A percentile compares a stretch with the other conserved stretches of the same genome.
These are phyloP conservation scores for Todiramphus chloris DNA, from an alignment of 2,113 vertebrate species.

Conservation along the genomic window DNA sequence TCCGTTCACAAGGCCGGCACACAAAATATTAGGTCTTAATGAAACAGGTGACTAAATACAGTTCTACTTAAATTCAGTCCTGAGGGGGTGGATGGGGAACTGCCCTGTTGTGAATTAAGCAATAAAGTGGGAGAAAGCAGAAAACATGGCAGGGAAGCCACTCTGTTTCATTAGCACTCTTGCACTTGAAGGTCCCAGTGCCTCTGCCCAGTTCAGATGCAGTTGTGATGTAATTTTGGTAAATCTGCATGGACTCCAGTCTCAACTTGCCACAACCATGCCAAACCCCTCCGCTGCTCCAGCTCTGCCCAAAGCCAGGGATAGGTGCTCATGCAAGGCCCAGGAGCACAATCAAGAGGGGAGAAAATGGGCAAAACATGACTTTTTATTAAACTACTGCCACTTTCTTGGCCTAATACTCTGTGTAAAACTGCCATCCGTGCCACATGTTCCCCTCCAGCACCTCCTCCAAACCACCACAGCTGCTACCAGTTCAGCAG, in stretches of 20 bases:
- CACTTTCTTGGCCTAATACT: background rate
- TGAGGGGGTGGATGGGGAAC: background rate
- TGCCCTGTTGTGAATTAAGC: conserved; percentile 1
- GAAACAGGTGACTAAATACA: conserved; percentile 33
- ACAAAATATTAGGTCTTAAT: background rate
- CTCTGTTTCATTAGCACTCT: background rate
- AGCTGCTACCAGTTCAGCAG: background rate
- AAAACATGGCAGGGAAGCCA: background rate
- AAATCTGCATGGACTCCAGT: background rate
- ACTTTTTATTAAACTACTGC: background rate
- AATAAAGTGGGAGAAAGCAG: background rate
- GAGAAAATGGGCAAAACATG: background rate
- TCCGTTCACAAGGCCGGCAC: rapidly evolving
- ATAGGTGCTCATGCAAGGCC: background rate
- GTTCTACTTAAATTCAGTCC: background rate
- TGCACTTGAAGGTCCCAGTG: rapidly evolving
- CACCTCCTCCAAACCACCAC: background rate
- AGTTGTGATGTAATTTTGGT: background rate
- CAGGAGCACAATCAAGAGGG: background rate
- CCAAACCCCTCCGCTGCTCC: rapidly evolving
- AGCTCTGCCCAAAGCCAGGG: background rate
- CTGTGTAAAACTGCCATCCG: background rate
- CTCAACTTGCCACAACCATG: background rate
- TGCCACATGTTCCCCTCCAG: rapidly evolving
- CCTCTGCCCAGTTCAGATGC: background rate